phyloP scores from a whole-genome alignment of 2,113 vertebrate species.

The Phyllostomus hastatus region DNA sequence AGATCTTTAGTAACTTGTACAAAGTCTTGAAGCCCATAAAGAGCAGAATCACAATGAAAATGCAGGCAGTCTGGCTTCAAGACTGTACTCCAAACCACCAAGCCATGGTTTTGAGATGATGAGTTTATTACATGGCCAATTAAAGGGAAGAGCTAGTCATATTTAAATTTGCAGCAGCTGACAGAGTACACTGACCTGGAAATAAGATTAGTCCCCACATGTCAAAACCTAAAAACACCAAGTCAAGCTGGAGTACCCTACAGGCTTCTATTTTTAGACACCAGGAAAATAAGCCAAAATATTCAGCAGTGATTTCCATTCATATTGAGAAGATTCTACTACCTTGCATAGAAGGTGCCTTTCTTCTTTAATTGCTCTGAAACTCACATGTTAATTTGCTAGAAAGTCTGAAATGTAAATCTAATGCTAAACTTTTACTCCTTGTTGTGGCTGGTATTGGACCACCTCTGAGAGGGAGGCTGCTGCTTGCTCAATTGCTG shows the following conservation, averaged over 20 bases:
- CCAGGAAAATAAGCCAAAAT: slow-evolving; percentile 51
- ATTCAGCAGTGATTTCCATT: background rate
- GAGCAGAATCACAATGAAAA: background rate
- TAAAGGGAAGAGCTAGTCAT: slow-evolving; percentile 54
- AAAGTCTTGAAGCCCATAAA: background rate
- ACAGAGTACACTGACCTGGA: slow-evolving; percentile 41
- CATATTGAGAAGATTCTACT: background rate
- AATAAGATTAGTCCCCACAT: slow-evolving; percentile 62
- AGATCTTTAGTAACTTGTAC: background rate
- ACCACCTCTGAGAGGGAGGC: background rate
- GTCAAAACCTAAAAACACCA: slow-evolving; percentile 59
- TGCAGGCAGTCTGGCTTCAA: background rate
- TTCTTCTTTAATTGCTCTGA: slow-evolving; percentile 41
- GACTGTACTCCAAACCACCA: background rate
- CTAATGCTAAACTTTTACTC: background rate
- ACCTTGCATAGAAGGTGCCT: background rate
- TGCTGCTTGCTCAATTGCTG: background rate
- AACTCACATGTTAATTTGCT: slow-evolving; percentile 24
- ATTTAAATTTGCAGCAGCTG: slow-evolving; percentile 64
- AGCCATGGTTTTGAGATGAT: slow-evolving; percentile 17
- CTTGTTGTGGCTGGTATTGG: background rate
- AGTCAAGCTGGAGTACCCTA: slow-evolving; percentile 36
- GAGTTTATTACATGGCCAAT: slow-evolving; percentile 46
- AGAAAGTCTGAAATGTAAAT: slow-evolving; percentile 38
- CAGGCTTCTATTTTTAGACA: slow-evolving; percentile 47